Evolutionary conservation across 2,797 vertebrate genomes (phyloP), one percentile per base, ranked within the genome.

Genomic region (Epinephelus coioides): DNA sequence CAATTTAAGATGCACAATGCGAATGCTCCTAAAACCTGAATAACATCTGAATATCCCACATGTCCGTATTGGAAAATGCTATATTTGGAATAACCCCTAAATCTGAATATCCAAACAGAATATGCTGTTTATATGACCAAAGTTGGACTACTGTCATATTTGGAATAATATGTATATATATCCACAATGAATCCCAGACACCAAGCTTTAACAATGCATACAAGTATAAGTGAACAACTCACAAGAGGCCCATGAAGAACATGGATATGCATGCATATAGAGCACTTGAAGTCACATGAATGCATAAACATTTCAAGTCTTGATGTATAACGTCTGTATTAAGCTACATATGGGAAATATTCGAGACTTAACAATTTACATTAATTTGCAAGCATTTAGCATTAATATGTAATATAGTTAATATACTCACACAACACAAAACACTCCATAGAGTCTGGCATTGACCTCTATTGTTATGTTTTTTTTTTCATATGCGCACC

Each of bases 131-230:
- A 34, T 1, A 34, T 34, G 34, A 34, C 34, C 34, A 34, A 34
- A 34, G 11, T 43, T 43, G 40, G 9, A 43, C 9, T 43, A 12
- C 11, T 43, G 40, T 12, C 40, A 10, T 43, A 43, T 43, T 43
- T 3, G 11, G 40, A 43, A 43, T 43, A 10, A 43, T 6, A 43
- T 43, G 40, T 10, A 43, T 3, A 43, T 43, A 9, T 43, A 43
- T 17, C 2, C 23, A 25, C 59, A 55, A 6, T 50, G 53, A 70
- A 83, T 73, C 50, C 71, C 51, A 79, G 17, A 18, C 54, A 66
- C 56, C 25, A 15, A 38, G n/a, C 47, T 51, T 54, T 61, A 65
- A 50, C 53, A 56, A 50, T 9, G 46, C 25, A 61, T 21, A 69
- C 38, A 70, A 43, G 63, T 55, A 47, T 21, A 65, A 15, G 17